Percentiles rank a stretch among this genome's conserved stretches.
These are phyloP conservation scores for Meandrusa payeni DNA, from an alignment of 2,888 invertebrate genomes.

Conservation along the genomic window DNA sequence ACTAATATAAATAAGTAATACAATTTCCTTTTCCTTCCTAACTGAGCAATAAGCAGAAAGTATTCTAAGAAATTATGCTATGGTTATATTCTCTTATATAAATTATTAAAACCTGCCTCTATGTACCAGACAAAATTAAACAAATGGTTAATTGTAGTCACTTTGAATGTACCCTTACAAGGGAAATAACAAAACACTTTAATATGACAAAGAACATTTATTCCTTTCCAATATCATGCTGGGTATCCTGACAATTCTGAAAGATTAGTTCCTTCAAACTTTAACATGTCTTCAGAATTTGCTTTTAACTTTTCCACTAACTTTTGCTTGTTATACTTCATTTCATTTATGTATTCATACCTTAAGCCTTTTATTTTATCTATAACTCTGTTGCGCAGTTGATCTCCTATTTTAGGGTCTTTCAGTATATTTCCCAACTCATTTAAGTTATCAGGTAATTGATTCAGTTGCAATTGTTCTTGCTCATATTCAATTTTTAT, in stretches of 20 bases:
- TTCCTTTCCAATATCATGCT: conserved; percentile 11
- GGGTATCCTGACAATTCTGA: conserved; percentile 54
- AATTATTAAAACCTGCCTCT: too few relatives aligned
- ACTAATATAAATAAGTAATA: too few relatives aligned
- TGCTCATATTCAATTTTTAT: conserved; percentile 48
- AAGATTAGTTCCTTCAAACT: conserved; percentile 63
- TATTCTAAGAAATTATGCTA: too few relatives aligned
- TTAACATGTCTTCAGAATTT: conserved; percentile 52
- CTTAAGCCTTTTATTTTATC: conserved; percentile 49
- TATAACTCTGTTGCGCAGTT: conserved; percentile 49
- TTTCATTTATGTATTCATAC: conserved; percentile 46
- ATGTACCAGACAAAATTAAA: too few relatives aligned
- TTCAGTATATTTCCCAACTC: conserved; percentile 46
- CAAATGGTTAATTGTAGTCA: too few relatives aligned
- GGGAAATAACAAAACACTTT: too few relatives aligned
- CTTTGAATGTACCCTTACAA: too few relatives aligned
- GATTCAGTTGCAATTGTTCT: conserved; percentile 22
- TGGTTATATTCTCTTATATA: too few relatives aligned
- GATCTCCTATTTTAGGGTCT: conserved; percentile 39
- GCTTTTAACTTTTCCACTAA: conserved; percentile 52
- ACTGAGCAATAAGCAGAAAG: too few relatives aligned
- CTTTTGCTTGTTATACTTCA: conserved; percentile 48
- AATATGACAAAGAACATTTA: background rate
- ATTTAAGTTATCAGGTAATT: conserved; percentile 49
- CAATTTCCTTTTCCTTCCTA: too few relatives aligned